A percentile compares a stretch with the other conserved stretches of the same genome.
phyloP scores from a whole-genome alignment of 2,113 vertebrate species.

The Trichechus manatus region DNA sequence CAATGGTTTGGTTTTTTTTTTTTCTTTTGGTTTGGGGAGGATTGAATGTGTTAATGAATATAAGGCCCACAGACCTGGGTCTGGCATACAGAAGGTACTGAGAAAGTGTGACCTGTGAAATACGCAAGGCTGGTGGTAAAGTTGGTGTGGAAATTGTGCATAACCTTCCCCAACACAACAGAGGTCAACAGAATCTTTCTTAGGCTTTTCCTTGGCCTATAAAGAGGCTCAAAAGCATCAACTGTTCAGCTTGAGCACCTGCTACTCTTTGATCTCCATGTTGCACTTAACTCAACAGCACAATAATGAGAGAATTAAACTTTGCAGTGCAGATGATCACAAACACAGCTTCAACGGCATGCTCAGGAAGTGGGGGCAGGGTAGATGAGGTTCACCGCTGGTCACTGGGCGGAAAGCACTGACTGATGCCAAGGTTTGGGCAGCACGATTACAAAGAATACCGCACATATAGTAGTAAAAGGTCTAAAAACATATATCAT shows the following conservation, averaged over 20 bases:
- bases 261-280: neutral
- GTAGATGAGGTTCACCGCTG: neutral
- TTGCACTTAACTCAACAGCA: neutral
- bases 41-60: neutral
- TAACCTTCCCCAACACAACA: neutral
- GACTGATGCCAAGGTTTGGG: neutral
- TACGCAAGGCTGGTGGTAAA: neutral
- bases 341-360: neutral
- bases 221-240: neutral
- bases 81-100: neutral
- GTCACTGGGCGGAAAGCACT: neutral
- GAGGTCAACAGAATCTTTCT: neutral
- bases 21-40: neutral
- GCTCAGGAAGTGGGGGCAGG: neutral
- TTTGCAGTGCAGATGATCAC: neutral
- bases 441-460: neutral
- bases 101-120: neutral
- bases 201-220: neutral
- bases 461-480: neutral
- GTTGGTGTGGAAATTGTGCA: neutral
- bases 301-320: neutral
- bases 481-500: neutral
- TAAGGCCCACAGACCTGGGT: too few relatives aligned
- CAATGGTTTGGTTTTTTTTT: too few relatives aligned
- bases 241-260: neutral